phyloP scores from a whole-genome alignment of 2,113 vertebrate species.

The Willisornis vidua region DNA sequence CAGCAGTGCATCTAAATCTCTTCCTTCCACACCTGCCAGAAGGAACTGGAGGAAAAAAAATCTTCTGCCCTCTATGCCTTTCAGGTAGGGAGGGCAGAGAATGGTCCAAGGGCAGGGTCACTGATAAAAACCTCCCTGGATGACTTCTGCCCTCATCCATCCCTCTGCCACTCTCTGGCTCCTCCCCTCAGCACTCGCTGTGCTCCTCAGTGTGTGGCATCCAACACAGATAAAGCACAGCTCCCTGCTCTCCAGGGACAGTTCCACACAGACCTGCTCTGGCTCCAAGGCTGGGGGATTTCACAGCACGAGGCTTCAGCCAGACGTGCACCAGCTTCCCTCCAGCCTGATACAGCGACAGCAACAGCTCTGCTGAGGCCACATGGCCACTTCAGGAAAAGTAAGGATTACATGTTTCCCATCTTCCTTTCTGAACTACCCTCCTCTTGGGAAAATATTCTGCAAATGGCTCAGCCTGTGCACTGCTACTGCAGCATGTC shows the following conservation, averaged over 20 bases:
- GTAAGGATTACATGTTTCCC: not conserved
- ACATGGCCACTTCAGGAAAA: constrained; percentile 62
- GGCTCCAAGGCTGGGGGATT: rapidly evolving
- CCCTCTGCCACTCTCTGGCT: not conserved
- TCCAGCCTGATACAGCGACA: not conserved
- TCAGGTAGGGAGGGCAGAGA: too few relatives aligned
- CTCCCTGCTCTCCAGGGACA: rapidly evolving
- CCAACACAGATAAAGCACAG: not conserved
- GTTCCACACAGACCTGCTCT: not conserved
- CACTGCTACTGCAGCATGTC: not conserved
- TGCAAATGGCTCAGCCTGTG: not conserved
- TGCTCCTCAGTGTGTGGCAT: not conserved
- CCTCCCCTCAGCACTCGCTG: not conserved
- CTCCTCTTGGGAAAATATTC: not conserved
- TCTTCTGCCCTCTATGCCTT: too few relatives aligned
- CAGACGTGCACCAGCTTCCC: not conserved
- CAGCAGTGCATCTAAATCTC: too few relatives aligned
- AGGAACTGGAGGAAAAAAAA: rapidly evolving
- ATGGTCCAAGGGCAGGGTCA: too few relatives aligned
- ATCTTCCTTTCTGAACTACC: rapidly evolving
- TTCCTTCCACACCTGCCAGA: rapidly evolving
- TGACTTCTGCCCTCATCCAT: not conserved
- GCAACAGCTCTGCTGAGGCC: not conserved
- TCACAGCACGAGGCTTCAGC: rapidly evolving
- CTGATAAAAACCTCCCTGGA: too few relatives aligned